phyloP scores from a whole-genome alignment of 1,140 invertebrate genomes.

The Episyrphus balteatus region DNA sequence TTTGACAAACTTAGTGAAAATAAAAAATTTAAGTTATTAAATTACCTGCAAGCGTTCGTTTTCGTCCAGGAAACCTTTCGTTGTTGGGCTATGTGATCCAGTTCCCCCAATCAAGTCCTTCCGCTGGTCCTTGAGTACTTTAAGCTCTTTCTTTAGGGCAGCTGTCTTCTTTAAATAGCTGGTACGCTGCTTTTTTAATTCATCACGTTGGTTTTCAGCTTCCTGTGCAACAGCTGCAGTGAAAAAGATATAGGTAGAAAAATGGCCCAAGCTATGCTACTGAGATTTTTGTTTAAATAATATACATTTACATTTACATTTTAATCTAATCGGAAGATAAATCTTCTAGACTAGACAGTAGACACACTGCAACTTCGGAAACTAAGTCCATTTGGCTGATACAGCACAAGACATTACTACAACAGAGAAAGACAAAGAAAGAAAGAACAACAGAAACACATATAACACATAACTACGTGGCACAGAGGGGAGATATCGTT shows the following conservation, averaged over 20 bases:
- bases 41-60: constrained; percentile 69
- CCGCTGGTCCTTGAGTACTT: constrained; percentile 62
- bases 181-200: constrained; percentile 61
- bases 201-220: constrained; percentile 65
- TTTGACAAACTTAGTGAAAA: neutral
- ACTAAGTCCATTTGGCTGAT: no score
- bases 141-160: constrained; percentile 60
- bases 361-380: no score
- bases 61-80: constrained; percentile 59
- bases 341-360: no score
- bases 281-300: no score
- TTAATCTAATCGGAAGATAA: no score
- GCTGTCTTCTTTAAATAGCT: constrained; percentile 62
- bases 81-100: constrained; percentile 51
- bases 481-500: no score
- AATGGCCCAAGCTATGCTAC: neutral
- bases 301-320: no score
- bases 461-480: no score
- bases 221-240: constrained; percentile 63
- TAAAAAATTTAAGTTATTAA: constrained; percentile 9
- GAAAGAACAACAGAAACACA: no score
- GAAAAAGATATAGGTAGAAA: constrained; percentile 2
- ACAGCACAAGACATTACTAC: no score
- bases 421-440: no score
- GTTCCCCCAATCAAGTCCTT: constrained; percentile 51